Evolutionary conservation across 2,888 invertebrate genomes (phyloP).

Genomic region (Patella caerulea): DNA sequence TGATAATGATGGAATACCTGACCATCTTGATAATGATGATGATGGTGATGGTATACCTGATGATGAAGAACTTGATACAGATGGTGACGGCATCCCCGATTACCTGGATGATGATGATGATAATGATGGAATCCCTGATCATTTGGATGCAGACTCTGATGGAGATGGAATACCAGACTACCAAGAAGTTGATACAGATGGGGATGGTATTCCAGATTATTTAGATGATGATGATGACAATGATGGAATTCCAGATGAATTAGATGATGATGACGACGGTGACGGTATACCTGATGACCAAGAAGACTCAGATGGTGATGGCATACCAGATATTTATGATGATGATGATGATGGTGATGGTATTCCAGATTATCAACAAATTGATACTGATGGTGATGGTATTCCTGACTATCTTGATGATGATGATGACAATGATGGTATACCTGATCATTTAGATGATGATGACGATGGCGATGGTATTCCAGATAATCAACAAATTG

Average conservation of each 20-base stretch:
- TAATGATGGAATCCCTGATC: slow-evolving; percentile 56
- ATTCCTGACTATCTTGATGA: slow-evolving; percentile 46
- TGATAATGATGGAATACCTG: slow-evolving; percentile 45
- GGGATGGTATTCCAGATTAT: slow-evolving; percentile 51
- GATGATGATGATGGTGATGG: slow-evolving; percentile 54
- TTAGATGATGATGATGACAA: slow-evolving; percentile 54
- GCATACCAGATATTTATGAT: slow-evolving; percentile 56
- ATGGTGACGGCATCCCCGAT: slow-evolving; percentile 65
- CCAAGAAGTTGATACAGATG: slow-evolving; percentile 36
- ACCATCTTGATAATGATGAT: slow-evolving; percentile 53
- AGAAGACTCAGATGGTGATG: slow-evolving; percentile 56
- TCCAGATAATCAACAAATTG: slow-evolving; percentile 38
- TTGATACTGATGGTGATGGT: slow-evolving; percentile 45
- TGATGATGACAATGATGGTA: slow-evolving; percentile 36
- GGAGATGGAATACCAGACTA: slow-evolving; percentile 62
- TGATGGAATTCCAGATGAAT: slow-evolving; percentile 50
- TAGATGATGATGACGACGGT: slow-evolving; percentile 44
- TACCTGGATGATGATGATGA: slow-evolving; percentile 57
- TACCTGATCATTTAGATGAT: slow-evolving; percentile 48
- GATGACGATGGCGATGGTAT: slow-evolving; percentile 55
- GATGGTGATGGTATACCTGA: slow-evolving; percentile 52
- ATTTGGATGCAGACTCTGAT: slow-evolving; percentile 50
- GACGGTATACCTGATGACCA: slow-evolving; percentile 50
- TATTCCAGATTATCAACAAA: slow-evolving; percentile 39
- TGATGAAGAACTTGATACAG: slow-evolving; percentile 41